Base-by-base conservation (phyloP, 2,797 vertebrate species). In the Strix occidentalis region DNA sequence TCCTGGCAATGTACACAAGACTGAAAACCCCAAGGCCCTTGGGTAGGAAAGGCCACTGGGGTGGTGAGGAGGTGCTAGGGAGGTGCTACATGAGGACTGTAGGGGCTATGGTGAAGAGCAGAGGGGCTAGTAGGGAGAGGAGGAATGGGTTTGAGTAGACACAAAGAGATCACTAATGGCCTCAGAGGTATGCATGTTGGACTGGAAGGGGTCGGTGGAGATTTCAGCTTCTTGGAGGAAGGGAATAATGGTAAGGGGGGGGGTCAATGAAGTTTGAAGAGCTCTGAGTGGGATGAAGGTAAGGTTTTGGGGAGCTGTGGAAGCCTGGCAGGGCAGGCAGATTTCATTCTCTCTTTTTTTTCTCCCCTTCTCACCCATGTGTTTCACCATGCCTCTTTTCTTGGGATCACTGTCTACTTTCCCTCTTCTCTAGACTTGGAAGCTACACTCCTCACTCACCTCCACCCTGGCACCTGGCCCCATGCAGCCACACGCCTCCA, bases 181-280 rank as follows among this genome's bases (percentile, higher is more conserved):
- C 35, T 81, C 37, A 45, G 48, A 66, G 39, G 7, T 35, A 20
- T 10, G 28, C 0, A 0, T 65, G 31, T 45, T 41, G 16, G 46
- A 65, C 16, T 53, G 69, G 11, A 86, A 58, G 11, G 11, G 6
- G 11, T 24, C 35, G 63, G 31, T 11, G 23, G n/a, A 80, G 25
- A 76, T 71, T 64, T 69, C 60, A 39, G 17, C 41, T 41, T 74
- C 60, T 68, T 71, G 31, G 29, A 51, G 70, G 43, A 91, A 74
- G 18, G 29, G 41, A 46, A 50, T 50, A 37, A 50, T 2, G 3
- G 6, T 45, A 43, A 54, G 14, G 31, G 48, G n/a, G n/a, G n/a
- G 20, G 4, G 16, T 26, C 45, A 87, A 7, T 48, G 63, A 89
- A 51, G 39, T 35, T 0, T 78, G 74, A 78, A 81, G 53, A 78